These are phyloP conservation scores for Prunella himalayana DNA, from an alignment of 2,113 vertebrate genomes.

Conservation along the genomic window DNA sequence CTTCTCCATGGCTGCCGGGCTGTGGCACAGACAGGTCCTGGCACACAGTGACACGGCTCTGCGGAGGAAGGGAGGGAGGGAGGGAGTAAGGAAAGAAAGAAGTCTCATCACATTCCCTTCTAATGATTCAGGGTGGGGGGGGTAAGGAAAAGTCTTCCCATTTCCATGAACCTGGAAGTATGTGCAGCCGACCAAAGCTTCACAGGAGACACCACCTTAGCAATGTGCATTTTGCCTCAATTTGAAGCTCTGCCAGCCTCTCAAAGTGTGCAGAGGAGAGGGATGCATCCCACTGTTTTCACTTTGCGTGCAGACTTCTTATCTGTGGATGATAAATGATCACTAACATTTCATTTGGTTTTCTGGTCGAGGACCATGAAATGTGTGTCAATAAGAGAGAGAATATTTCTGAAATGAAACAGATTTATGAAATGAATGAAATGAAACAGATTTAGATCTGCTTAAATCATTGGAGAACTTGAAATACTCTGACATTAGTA, in stretches of 20 bases:
- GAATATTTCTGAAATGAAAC: neutral
- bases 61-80: too few relatives aligned
- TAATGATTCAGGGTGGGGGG: accelerated
- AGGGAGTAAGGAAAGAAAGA: accelerated
- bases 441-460: neutral
- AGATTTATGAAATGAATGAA: neutral
- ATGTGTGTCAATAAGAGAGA: neutral
- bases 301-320: neutral
- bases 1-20: too few relatives aligned
- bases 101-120: neutral
- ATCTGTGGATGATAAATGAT: neutral
- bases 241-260: neutral
- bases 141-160: neutral
- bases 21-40: too few relatives aligned
- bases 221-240: neutral
- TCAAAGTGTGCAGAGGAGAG: neutral
- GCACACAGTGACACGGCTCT: too few relatives aligned
- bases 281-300: neutral
- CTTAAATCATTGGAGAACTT: neutral
- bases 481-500: neutral
- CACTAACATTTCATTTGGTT: neutral
- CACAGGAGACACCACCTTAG: neutral
- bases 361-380: neutral
- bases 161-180: neutral
- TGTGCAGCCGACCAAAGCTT: neutral